Percentiles rank a stretch among this genome's conserved stretches.
phyloP scores from a whole-genome alignment of 2,113 vertebrate genomes.

The Catharus bicknelli region DNA sequence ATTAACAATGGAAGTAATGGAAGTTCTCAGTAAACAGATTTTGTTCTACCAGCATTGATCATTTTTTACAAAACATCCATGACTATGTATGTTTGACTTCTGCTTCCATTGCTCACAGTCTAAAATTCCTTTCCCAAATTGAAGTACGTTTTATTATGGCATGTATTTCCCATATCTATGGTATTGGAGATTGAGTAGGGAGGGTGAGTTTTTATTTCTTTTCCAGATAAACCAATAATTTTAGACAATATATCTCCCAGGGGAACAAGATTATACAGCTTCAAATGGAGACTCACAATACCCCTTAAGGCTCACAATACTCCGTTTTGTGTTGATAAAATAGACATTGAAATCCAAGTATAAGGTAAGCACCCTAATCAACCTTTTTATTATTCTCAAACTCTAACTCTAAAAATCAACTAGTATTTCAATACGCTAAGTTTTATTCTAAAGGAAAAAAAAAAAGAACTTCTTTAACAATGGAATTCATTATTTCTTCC shows the following conservation, averaged over 20 bases:
- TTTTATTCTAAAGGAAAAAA: neutral
- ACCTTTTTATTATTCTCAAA: neutral
- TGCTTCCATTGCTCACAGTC: neutral
- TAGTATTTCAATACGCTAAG: neutral
- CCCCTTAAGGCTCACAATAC: neutral
- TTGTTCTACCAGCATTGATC: neutral
- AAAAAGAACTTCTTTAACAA: neutral
- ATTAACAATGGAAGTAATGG: neutral
- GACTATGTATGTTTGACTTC: neutral
- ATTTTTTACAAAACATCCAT: neutral
- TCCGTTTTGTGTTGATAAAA: neutral
- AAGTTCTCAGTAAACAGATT: neutral
- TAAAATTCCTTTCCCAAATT: neutral
- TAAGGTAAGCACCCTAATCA: neutral
- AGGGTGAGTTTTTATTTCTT: rapidly evolving
- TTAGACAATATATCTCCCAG: neutral
- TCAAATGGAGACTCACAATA: neutral
- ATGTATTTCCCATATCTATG: neutral
- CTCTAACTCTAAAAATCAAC: neutral
- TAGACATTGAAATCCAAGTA: neutral
- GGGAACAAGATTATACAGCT: neutral
- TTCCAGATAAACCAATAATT: neutral
- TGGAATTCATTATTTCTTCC: neutral
- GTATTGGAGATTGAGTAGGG: neutral
- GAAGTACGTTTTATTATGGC: neutral